Percentiles rank a stretch among this genome's conserved stretches.
These are phyloP conservation scores for Phyllotreta striolata DNA, from an alignment of 2,888 invertebrate genomes.

Conservation along the genomic window DNA sequence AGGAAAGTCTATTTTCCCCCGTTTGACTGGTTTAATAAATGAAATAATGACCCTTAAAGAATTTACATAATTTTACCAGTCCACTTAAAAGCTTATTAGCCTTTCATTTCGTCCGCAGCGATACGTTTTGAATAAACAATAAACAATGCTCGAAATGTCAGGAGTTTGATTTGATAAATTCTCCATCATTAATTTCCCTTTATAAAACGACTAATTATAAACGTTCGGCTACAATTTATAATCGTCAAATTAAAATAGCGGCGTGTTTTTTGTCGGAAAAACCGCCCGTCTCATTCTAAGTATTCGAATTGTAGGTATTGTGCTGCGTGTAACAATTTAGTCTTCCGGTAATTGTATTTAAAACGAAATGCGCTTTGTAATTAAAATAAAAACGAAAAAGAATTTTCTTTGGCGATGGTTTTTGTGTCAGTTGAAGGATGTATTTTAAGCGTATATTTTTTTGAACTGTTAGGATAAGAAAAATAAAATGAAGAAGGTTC, in stretches of 20 bases:
- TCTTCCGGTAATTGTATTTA: no score
- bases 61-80: constrained; percentile 24
- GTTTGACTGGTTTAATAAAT: constrained; percentile 5
- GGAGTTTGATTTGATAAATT: constrained; percentile 31
- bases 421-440: no score
- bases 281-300: no score
- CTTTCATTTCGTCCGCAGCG: constrained; percentile 7
- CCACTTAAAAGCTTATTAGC: constrained; percentile 22
- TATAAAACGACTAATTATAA: constrained; percentile 33
- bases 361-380: no score
- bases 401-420: no score
- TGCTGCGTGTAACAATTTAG: no score
- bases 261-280: not conserved
- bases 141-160: constrained; percentile 31
- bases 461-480: no score
- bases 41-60: constrained; percentile 12
- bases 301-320: no score
- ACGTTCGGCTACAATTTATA: constrained; percentile 33
- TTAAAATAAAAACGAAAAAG: no score
- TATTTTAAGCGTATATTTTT: no score
- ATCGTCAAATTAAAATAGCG: constrained; percentile 39
- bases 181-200: constrained; percentile 29
- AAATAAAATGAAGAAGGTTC: no score
- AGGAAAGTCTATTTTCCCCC: not conserved
- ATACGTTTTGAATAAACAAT: constrained; percentile 23